Conservation (phyloP, 2,888 invertebrate species). For the Argyresthia goedartella region DNA sequence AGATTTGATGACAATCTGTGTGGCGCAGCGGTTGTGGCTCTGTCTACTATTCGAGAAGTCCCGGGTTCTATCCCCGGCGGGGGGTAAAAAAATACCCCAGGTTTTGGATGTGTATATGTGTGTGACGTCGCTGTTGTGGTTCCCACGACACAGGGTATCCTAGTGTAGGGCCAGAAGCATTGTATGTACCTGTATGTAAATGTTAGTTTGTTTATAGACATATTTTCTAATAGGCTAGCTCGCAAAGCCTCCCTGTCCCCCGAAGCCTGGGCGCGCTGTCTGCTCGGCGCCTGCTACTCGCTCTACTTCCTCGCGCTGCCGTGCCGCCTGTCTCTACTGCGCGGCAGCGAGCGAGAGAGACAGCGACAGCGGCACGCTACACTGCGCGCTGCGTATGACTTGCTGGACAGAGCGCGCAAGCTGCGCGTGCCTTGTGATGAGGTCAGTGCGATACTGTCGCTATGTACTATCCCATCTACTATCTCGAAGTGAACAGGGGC, state of each 20-base stretch:
- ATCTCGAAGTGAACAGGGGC: conserved; percentile 29
- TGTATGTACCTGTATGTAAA: too few species aligned
- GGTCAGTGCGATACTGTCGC: conserved; percentile 63
- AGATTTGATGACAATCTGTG: too few species aligned
- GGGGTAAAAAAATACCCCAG: too few species aligned
- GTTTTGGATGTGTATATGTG: too few species aligned
- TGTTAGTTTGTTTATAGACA: too few species aligned
- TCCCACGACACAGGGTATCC: too few species aligned
- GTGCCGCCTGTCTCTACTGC: conserved; percentile 79
- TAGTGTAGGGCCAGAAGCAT: too few species aligned
- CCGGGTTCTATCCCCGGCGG: too few species aligned
- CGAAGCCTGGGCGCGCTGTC: conserved; percentile 92
- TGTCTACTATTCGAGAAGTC: too few species aligned
- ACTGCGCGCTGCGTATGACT: conserved; percentile 92
- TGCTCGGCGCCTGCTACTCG: conserved; percentile 90
- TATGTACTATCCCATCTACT: conserved; percentile 23
- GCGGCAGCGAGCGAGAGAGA: conserved; percentile 82
- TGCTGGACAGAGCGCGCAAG: conserved; percentile 89
- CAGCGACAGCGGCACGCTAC: too few species aligned
- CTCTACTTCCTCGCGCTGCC: conserved; percentile 97
- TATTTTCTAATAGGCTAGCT: conserved; percentile 54
- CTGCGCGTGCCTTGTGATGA: conserved; percentile 92
- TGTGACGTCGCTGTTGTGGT: too few species aligned
- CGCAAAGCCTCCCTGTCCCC: conserved; percentile 76
- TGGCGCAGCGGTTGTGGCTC: too few species aligned